These are phyloP conservation scores for Brenthis hecate DNA, from an alignment of 2,888 invertebrate species.

Conservation along the genomic window DNA sequence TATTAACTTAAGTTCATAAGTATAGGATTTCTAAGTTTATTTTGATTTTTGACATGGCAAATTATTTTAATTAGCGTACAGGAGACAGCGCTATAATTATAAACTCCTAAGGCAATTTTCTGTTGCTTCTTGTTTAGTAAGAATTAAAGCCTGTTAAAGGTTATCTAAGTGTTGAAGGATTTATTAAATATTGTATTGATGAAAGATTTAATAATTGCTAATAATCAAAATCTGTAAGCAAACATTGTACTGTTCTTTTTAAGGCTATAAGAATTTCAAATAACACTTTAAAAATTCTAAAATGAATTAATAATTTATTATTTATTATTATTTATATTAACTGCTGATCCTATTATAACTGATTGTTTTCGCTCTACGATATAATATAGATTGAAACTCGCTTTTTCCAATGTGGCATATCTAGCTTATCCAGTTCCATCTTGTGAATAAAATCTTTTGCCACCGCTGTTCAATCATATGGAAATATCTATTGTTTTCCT, in stretches of 20 bases:
- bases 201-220: no score
- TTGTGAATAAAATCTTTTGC: conserved; percentile 10
- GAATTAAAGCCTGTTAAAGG: conserved; percentile 16
- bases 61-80: conserved; percentile 29
- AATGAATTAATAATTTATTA: no score
- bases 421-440: conserved; percentile 14
- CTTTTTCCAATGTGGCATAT: conserved; percentile 3
- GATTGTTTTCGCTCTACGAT: no score
- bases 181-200: not conserved
- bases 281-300: no score
- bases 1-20: no score
- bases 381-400: no score
- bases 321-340: no score
- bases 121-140: conserved; percentile 21
- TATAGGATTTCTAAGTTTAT: conserved; percentile 20
- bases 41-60: conserved; percentile 25
- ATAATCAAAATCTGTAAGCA: no score
- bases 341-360: no score
- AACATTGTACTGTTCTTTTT: no score
- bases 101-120: conserved; percentile 27
- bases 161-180: not conserved
- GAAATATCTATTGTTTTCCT: conserved; percentile 13
- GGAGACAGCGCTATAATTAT: conserved; percentile 29
- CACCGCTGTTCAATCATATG: conserved; percentile 20
- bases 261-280: no score